phyloP scores from a whole-genome alignment of 2,888 invertebrate species.

The Cheiracanthium punctorium region DNA sequence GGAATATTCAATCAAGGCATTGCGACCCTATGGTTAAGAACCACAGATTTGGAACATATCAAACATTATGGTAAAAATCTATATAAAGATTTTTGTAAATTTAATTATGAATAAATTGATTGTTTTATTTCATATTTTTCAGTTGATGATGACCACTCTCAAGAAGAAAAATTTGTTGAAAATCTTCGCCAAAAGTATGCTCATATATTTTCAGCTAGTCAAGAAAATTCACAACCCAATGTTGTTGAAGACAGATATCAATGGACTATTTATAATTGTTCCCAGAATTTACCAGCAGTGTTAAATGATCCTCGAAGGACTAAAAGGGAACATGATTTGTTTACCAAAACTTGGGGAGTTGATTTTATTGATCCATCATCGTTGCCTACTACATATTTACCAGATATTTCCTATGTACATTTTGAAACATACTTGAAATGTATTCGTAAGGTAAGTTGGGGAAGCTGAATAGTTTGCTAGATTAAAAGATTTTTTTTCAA shows the following conservation, averaged over 20 bases:
- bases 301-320: constrained; percentile 90
- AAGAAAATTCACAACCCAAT: constrained; percentile 63
- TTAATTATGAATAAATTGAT: no score
- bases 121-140: constrained; percentile 17
- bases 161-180: constrained; percentile 65
- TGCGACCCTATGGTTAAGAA: no score
- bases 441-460: constrained; percentile 77
- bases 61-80: no score
- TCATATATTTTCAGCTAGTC: constrained; percentile 55
- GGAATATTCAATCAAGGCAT: no score
- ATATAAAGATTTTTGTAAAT: no score
- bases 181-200: constrained; percentile 66
- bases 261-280: constrained; percentile 94
- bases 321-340: constrained; percentile 91
- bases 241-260: constrained; percentile 67
- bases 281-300: constrained; percentile 95
- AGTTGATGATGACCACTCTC: constrained; percentile 56
- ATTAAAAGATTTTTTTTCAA: no score
- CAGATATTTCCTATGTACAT: constrained; percentile 87
- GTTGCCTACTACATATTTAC: constrained; percentile 87
- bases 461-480: no score
- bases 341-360: constrained; percentile 98
- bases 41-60: no score
- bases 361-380: constrained; percentile 88
- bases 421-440: constrained; percentile 91